Conservation (phyloP, 1,140 invertebrate species). For the Teleopsis dalmanni region DNA sequence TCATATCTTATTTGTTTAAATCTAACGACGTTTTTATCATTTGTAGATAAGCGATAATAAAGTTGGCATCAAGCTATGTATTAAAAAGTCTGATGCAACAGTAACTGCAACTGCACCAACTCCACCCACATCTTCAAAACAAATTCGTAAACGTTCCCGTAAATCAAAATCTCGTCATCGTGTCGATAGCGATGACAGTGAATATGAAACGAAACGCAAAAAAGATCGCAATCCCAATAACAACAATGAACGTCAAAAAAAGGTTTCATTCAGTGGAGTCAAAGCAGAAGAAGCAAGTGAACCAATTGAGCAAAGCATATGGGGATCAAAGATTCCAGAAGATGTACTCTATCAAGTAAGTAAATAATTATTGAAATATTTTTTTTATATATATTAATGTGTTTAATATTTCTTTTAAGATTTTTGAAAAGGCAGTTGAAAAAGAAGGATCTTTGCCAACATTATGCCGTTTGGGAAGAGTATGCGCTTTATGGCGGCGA, state of each 20-base stretch:
- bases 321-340: constrained; percentile 55
- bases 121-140: constrained; percentile 17
- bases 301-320: constrained; percentile 49
- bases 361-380: background rate
- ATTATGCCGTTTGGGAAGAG: constrained; percentile 61
- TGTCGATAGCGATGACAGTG: constrained; percentile 46
- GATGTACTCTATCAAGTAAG: constrained; percentile 51
- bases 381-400: background rate
- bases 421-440: constrained; percentile 59
- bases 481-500: constrained; percentile 66
- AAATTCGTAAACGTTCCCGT: constrained; percentile 44
- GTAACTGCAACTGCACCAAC: constrained; percentile 1
- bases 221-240: constrained; percentile 25
- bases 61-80: constrained; percentile 56
- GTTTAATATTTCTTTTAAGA: constrained; percentile 41
- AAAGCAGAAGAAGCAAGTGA: constrained; percentile 37
- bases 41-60: constrained; percentile 55
- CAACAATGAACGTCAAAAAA: constrained; percentile 22
- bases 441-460: constrained; percentile 64
- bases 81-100: constrained; percentile 50
- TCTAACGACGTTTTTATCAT: constrained; percentile 19
- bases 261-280: constrained; percentile 16
- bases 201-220: constrained; percentile 46
- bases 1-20: background rate
- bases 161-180: constrained; percentile 44